Base-by-base conservation (phyloP, 1,140 invertebrate species). In the Microplitis demolitor region DNA sequence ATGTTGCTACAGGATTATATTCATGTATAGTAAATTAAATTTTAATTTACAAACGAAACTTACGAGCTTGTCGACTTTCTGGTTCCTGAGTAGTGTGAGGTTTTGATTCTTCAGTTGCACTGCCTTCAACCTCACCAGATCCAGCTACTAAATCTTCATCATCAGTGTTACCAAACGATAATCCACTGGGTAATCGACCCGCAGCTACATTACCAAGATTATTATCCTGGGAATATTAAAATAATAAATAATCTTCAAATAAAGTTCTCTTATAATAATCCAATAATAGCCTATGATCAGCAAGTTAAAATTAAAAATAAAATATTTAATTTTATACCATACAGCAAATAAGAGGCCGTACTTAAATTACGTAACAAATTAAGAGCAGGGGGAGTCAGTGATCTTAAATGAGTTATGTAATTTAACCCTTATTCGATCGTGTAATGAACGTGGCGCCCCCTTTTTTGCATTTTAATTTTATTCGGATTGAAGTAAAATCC, bases 51-150 rank as follows among this genome's bases (percentile, higher is more conserved):
- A 61, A 64, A 64, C 11, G 8, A 8, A 37, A 74, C 80, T 75
- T 60, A 82, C 82, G 74, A 64, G 76, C 71, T 70, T 77, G 68
- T 53, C 62, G 54, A 66, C 45, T 50, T 16, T 35, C 45, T 31
- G 14, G 14, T 37, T 31, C 24, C 16, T 53, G 0, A 11, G 5
- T 4, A 53, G 67, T 4, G 50, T 60, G 3, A 34, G 3, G 11
- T 0, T 31, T 35, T 39, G 6, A 1, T 45, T 54, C 56, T 4
- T 74, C 77, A 0, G 33, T 68, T 3, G 82, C 79, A 33, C 81
- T 84, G 34, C 82, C 81, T 53, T 85, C 84, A 45, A 76, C 66
- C 0, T 82, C 83, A 6, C 79, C 80, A 4, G 84, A 84, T 5
- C 82, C 83, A 56, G 50, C 39, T 4, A 75, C 72, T 11, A 84